Conservation (phyloP, 2,113 vertebrate species). For the Atrichornis clamosus region DNA sequence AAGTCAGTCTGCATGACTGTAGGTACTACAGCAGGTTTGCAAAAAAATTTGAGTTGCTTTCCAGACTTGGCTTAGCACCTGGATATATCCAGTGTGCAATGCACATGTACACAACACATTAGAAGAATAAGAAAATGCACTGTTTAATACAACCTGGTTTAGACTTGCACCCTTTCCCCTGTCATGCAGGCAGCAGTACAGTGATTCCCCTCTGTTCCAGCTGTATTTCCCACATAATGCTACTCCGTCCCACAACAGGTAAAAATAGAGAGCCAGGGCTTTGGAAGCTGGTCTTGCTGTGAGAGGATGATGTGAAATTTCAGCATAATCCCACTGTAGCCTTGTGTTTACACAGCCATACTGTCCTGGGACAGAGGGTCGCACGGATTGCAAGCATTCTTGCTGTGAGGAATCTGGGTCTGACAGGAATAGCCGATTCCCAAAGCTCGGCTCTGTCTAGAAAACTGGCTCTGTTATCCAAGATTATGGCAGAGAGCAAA, state of each 20-base stretch:
- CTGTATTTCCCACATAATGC: neutral
- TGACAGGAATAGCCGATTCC: slow-evolving; percentile 16
- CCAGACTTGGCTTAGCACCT: neutral
- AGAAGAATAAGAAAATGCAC: neutral
- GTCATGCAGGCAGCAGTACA: accelerated
- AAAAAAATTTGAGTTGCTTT: neutral
- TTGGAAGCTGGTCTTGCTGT: neutral
- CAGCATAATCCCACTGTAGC: neutral
- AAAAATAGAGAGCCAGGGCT: neutral
- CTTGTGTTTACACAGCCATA: slow-evolving; percentile 34
- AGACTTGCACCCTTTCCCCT: neutral
- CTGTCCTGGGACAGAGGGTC: slow-evolving; percentile 21
- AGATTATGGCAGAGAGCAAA: slow-evolving; percentile 26
- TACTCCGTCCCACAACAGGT: neutral
- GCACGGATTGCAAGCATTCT: slow-evolving; percentile 45
- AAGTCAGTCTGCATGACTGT: neutral
- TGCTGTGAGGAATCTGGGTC: slow-evolving; percentile 36
- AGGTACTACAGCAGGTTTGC: neutral
- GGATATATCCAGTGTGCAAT: neutral
- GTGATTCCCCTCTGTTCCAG: neutral
- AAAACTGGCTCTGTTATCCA: neutral
- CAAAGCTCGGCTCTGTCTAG: slow-evolving; percentile 49
- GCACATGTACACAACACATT: neutral
- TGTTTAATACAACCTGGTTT: neutral
- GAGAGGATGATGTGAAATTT: neutral